Evolutionary conservation across 2,113 vertebrate species (phyloP).

Genomic region (Sturnus vulgaris): DNA sequence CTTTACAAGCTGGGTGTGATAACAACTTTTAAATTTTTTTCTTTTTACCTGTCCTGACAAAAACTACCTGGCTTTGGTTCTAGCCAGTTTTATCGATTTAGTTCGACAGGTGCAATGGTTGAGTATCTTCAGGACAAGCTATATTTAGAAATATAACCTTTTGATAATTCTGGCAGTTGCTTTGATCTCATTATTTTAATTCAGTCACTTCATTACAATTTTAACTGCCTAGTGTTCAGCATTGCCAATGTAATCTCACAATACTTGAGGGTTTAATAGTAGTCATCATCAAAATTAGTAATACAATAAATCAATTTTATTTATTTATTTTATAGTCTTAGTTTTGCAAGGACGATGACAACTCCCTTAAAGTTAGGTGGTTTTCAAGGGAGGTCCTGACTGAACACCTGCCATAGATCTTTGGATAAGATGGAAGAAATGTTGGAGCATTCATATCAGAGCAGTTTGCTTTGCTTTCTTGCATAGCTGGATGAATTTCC

Average conservation of each 20-base stretch:
- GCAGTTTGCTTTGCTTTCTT: background rate
- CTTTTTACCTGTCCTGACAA: background rate
- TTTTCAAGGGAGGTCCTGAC: background rate
- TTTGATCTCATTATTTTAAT: slow-evolving; percentile 18
- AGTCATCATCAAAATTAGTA: background rate
- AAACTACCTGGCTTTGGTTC: background rate
- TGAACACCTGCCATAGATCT: background rate
- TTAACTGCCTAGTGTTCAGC: background rate
- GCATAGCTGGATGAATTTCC: background rate
- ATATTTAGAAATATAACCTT: slow-evolving; percentile 21
- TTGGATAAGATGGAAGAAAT: background rate
- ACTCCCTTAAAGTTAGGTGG: background rate
- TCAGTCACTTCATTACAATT: background rate
- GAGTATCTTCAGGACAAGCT: background rate
- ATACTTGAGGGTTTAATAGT: background rate
- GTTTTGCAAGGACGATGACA: background rate
- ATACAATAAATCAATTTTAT: background rate
- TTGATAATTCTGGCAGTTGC: background rate
- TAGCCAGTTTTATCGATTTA: background rate
- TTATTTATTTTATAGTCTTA: background rate
- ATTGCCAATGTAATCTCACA: background rate
- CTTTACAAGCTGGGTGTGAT: background rate
- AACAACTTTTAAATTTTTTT: background rate
- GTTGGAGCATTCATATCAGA: background rate
- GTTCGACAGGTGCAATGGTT: background rate